Percentiles rank a stretch among this genome's conserved stretches.
These are phyloP conservation scores for Eubasilissa splendida DNA, from an alignment of 2,888 invertebrate species.

Conservation along the genomic window DNA sequence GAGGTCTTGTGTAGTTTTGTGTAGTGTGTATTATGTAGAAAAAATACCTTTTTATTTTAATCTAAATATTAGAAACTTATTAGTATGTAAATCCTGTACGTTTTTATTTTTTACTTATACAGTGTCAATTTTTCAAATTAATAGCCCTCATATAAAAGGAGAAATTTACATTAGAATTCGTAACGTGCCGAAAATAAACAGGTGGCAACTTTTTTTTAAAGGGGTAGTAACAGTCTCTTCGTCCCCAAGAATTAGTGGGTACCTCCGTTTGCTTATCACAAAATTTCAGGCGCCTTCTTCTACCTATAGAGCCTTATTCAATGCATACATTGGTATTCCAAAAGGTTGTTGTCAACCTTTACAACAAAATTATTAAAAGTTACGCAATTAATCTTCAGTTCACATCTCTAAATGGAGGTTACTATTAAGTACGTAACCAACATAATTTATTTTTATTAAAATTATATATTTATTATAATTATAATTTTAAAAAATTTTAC, in stretches of 20 bases:
- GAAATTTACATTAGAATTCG: slow-evolving; percentile 31
- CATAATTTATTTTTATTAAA: too few species aligned
- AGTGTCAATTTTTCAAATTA: slow-evolving; percentile 29
- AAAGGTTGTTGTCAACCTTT: slow-evolving; percentile 22
- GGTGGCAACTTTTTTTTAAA: slow-evolving; percentile 24
- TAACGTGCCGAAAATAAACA: slow-evolving; percentile 39
- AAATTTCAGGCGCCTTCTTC: slow-evolving; percentile 68
- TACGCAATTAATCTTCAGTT: neutral
- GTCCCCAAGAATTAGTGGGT: slow-evolving; percentile 33
- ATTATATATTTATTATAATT: too few species aligned
- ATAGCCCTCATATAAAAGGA: slow-evolving; percentile 26
- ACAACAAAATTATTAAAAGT: neutral
- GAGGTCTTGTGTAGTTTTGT: too few species aligned
- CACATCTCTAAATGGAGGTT: too few species aligned
- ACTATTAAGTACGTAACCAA: too few species aligned
- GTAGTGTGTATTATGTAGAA: too few species aligned
- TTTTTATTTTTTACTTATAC: too few species aligned
- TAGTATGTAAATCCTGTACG: too few species aligned
- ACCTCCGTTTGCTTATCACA: slow-evolving; percentile 67
- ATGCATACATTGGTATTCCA: slow-evolving; percentile 30
- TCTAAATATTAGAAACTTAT: too few species aligned
- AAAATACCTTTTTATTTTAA: too few species aligned
- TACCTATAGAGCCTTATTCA: slow-evolving; percentile 46
- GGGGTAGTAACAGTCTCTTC: slow-evolving; percentile 12
- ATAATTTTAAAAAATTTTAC: too few species aligned